Evolutionary conservation across 2,113 vertebrate species (phyloP), one percentile per base, ranked within the genome.

Genomic region (Macquaria ambigua): DNA sequence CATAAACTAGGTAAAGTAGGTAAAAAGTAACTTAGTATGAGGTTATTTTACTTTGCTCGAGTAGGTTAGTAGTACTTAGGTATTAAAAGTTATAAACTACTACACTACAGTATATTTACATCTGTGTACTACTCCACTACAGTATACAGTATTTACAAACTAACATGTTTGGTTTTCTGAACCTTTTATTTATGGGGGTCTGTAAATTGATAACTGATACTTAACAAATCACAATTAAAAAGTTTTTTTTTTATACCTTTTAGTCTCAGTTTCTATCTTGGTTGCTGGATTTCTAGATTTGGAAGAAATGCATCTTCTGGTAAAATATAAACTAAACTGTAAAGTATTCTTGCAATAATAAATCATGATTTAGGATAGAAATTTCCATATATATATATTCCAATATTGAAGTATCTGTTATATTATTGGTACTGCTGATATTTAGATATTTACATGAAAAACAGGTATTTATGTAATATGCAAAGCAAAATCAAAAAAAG

Each of bases 361-460:
- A 72, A 18, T 64, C 23, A 31, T 4, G 5, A 25, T 58, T 55
- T 18, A 28, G 9, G 8, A 56, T 41, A 31, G 16, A 61, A 52
- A 66, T 53, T 37, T 18, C 31, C 34, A 43, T 55, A 15, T 55
- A 8, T 39, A 52, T 8, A 25, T 21, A 77, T n/a, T n/a, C n/a
- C n/a, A 66, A 55, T 15, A 39, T 4, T 50, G 71, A 43, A 64
- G 21, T 1, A 31, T 76, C 15, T 28, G 12, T 43, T 64, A 34
- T n/a, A 64, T 43, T 58, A 9, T 59, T 67, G 43, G 34, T 18
- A 25, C 15, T 53, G 59, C 50, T 77, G 48, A 58, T 68, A 58
- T 43, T 67, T 23, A 46, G 37, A 78, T 73, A 55, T 34, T 43
- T 73, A 64, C 21, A 5, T 59, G 31, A 23, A 80, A 67, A 34